Base-by-base conservation (phyloP, 2,888 invertebrate genomes). In the Scotopteryx bipunctaria region DNA sequence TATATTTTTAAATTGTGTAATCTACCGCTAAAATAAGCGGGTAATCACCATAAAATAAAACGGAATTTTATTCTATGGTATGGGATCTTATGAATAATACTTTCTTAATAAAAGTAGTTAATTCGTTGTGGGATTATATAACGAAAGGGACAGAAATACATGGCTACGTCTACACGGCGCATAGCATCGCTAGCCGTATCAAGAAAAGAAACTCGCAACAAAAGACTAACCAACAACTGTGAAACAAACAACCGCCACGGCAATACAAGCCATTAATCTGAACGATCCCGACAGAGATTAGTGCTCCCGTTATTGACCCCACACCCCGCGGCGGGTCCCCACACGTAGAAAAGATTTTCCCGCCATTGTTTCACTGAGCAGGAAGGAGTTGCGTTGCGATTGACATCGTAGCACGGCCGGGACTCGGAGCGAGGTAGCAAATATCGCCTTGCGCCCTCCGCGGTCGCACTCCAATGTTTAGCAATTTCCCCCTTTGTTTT, bases 241-340 rank as follows among this genome's bases (percentile, higher is more conserved):
- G 76, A 71, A 81, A 81, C 84, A 84, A 86, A 84, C 83, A 86
- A 83, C 83, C 79, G 79, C 79, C 79, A 83, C 74, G 79, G 82
- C 83, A 86, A 84, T 83, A 80, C 83, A 82, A 85, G 76, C 83
- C 84, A 86, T 88, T 88, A 86, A 87, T 87, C 83, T 81, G 72
- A 80, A 80, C 85, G 81, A 86, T 83, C 80, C 81, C 78, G 79
- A 74, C 84, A 81, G 78, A 88, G 87, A 88, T 87, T 86, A 88
- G 81, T 81, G 81, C 79, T 78, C 81, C 79, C 76, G 71, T 78
- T 81, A 76, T 81, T 82, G 83, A 83, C 79, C 81, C 78, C 77
- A 69, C 77, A 73, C 80, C 75, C 71, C 73, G 62, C 71, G 57
- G 59, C 67, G 21, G 25, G 69, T 73, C 77, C 77, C 78, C 75